Evolutionary conservation across 2,113 vertebrate genomes (phyloP).

Genomic region (Cavia porcellus): DNA sequence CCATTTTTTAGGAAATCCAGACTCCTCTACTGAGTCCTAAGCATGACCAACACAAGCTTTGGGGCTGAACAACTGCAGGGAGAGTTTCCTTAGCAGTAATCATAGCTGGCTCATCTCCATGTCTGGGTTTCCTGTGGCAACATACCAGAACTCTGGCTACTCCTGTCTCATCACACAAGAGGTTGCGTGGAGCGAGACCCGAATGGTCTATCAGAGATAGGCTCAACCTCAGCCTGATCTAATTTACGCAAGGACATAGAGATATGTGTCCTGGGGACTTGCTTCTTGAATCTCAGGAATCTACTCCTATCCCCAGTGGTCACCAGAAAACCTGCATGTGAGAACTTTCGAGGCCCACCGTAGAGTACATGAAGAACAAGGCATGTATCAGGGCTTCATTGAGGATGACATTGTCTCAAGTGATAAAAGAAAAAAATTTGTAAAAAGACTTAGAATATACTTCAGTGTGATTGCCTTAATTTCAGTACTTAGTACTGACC

Average conservation of each 20-base stretch:
- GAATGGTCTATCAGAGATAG: background rate
- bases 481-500: background rate
- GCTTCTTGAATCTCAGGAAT: background rate
- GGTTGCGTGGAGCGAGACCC: background rate
- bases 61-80: background rate
- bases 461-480: background rate
- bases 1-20: background rate
- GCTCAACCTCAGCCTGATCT: background rate
- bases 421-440: background rate
- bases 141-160: background rate
- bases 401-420: background rate
- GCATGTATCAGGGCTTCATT: background rate
- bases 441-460: background rate
- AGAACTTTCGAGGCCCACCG: background rate
- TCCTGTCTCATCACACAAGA: background rate
- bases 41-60: too few species aligned
- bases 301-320: background rate
- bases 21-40: background rate
- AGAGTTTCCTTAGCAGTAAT: background rate
- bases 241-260: background rate
- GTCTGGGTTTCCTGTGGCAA: background rate
- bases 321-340: background rate
- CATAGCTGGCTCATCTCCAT: background rate
- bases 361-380: background rate
- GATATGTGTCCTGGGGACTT: background rate